Conservation (phyloP, 2,797 vertebrate genomes). For the Margarornis squamiger region DNA sequence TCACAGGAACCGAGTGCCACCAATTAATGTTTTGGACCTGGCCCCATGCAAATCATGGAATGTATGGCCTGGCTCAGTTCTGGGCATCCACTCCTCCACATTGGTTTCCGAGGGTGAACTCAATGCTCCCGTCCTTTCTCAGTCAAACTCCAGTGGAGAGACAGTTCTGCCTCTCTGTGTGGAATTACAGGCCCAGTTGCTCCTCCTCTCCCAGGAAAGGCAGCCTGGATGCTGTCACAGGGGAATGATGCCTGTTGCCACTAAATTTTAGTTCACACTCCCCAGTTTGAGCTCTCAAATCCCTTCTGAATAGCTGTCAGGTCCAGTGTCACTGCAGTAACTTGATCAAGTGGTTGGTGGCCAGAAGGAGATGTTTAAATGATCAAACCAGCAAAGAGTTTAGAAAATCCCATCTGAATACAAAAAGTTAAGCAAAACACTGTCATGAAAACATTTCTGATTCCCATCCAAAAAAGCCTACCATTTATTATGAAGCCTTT, state of each 20-base stretch:
- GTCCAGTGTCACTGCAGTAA: neutral
- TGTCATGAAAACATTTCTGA: constrained; percentile 67
- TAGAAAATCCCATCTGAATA: constrained; percentile 50
- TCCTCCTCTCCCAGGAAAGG: neutral
- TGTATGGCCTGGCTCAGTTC: neutral
- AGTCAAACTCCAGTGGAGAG: neutral
- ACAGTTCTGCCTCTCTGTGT: neutral
- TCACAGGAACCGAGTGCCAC: neutral
- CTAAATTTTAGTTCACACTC: neutral
- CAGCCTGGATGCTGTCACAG: neutral
- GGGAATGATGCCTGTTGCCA: neutral
- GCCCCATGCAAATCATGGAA: neutral
- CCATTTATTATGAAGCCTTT: constrained; percentile 66
- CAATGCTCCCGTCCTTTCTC: neutral
- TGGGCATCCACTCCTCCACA: neutral
- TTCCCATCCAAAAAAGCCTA: constrained; percentile 56
- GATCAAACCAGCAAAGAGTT: constrained; percentile 5
- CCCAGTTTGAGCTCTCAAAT: neutral
- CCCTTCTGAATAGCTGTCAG: neutral
- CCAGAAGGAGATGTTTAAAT: neutral
- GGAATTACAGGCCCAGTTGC: neutral
- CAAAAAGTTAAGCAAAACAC: constrained; percentile 62
- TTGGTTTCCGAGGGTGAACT: neutral
- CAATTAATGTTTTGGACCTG: neutral
- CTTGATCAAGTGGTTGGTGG: neutral